A percentile compares a stretch with the other conserved stretches of the same genome.
These are phyloP conservation scores for Chondrosia reniformis DNA, from an alignment of 37 sponge, comb jelly and placozoan genomes.

Conservation along the genomic window DNA sequence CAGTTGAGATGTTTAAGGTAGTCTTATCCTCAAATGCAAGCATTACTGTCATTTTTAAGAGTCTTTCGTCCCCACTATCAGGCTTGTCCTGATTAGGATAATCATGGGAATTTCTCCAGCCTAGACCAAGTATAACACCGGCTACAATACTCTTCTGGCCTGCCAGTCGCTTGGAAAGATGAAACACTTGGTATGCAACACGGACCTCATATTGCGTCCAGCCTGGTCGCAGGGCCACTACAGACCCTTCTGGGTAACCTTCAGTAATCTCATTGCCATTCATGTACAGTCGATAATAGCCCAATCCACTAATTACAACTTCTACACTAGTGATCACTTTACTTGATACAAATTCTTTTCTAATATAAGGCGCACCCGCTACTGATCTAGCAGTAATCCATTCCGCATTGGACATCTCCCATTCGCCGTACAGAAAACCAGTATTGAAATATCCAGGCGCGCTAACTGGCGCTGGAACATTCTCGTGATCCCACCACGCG, in stretches of 20 bases:
- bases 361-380: conserved; percentile 16
- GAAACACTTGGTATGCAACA: conserved; percentile 30
- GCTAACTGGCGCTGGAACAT: conserved; percentile 11
- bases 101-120: conserved; percentile 32
- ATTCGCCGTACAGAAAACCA: conserved; percentile 9
- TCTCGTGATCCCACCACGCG: conserved; percentile 56
- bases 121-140: conserved; percentile 41
- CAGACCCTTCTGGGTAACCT: too few species aligned
- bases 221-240: conserved; percentile 49
- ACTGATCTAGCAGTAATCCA: conserved; percentile 47
- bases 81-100: conserved; percentile 31
- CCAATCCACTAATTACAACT: conserved; percentile 48
- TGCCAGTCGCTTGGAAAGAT: conserved; percentile 10
- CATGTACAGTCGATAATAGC: conserved; percentile 32
- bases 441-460: conserved; percentile 46
- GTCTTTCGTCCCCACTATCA: conserved; percentile 4
- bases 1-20: conserved; percentile 1
- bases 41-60: conserved; percentile 22
- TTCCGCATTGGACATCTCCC: conserved; percentile 19
- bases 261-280: conserved; percentile 38
- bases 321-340: conserved; percentile 8
- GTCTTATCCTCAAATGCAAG: conserved; percentile 17
- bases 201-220: conserved; percentile 58
- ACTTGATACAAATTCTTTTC: conserved; percentile 3
- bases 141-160: background rate